Evolutionary conservation across 2,113 vertebrate genomes (phyloP).

Genomic region (Tiliqua scincoides): DNA sequence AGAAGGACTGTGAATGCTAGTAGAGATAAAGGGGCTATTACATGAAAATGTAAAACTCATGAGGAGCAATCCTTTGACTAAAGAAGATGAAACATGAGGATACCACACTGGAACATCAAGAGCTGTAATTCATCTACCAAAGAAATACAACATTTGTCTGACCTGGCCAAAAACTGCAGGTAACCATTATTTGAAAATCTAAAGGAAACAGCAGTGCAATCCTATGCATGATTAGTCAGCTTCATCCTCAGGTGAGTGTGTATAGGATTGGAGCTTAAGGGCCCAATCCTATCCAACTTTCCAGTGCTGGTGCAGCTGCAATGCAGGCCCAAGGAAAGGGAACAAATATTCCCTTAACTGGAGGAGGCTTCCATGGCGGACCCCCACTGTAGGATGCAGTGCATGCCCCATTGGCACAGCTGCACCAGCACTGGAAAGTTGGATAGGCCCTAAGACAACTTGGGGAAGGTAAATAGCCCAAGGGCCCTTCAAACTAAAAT

Average conservation of each 20-base stretch:
- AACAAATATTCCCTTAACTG: no score
- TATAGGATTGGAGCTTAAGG: not conserved
- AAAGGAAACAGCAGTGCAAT: not conserved
- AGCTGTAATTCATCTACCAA: slow-evolving; percentile 18
- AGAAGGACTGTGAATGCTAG: not conserved
- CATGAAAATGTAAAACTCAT: slow-evolving; percentile 12
- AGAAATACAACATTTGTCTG: slow-evolving; percentile 8
- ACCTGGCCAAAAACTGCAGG: not conserved
- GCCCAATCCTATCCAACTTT: no score
- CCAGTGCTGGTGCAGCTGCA: no score
- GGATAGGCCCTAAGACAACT: not conserved
- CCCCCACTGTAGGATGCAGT: no score
- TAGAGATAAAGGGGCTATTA: accelerated
- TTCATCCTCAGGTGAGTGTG: no score
- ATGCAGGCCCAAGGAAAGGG: no score
- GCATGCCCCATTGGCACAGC: no score
- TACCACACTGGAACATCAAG: not conserved
- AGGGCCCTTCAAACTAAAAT: not conserved
- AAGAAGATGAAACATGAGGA: not conserved
- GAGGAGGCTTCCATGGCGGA: no score
- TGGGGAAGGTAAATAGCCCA: not conserved
- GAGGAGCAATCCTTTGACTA: not conserved
- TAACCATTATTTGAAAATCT: not conserved
- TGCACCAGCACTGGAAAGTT: no score
- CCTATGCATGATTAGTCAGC: no score